Base-by-base conservation (phyloP, 2,113 vertebrate species). In the Mixornis gularis region DNA sequence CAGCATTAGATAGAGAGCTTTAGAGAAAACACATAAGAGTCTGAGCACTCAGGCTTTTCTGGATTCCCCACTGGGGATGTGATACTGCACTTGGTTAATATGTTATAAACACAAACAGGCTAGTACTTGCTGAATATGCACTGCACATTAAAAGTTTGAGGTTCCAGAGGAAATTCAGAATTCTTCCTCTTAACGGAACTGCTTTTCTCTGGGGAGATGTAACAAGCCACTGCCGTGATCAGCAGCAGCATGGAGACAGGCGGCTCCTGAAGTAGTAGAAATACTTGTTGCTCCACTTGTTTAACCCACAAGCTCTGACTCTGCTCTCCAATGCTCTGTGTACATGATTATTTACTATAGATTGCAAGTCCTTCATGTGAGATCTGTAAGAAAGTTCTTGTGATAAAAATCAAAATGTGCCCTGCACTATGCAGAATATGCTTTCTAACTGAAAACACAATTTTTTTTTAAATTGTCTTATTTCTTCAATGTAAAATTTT, bases 101-200 rank as follows among this genome's bases (percentile, higher is more conserved):
- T 10, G 51, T 86, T 94, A 94, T 65, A 85, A 92, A 94, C 51
- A 79, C 66, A 95, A 94, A 94, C 34, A 40, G 58, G 19, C 44
- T 85, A 91, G 69, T 51, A 76, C 36, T 84, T 87, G 64, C 68
- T 66, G 32, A 93, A 90, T 95, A 95, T 95, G 81, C 70, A 82
- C 80, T 79, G 79, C 82, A 48, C 43, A 44, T 87, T 85, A 76
- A 43, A 93, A 87, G 43, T 85, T 86, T 81, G 80, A 70, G 41
- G 48, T 90, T 87, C 89, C 58, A 68, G 24, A 79, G 80, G 64
- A 90, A 96, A 95, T 95, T 95, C 66, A 80, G 85, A 81, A 79
- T 88, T 78, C 48, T 60, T 79, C 2, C 59, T 92, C 32, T 89
- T 94, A 87, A 82, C 6, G 0, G 60, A 93, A n/a, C 32, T 60